Evolutionary conservation across 2,797 vertebrate genomes (phyloP).

Genomic region (Hypotaenidia okinawae): DNA sequence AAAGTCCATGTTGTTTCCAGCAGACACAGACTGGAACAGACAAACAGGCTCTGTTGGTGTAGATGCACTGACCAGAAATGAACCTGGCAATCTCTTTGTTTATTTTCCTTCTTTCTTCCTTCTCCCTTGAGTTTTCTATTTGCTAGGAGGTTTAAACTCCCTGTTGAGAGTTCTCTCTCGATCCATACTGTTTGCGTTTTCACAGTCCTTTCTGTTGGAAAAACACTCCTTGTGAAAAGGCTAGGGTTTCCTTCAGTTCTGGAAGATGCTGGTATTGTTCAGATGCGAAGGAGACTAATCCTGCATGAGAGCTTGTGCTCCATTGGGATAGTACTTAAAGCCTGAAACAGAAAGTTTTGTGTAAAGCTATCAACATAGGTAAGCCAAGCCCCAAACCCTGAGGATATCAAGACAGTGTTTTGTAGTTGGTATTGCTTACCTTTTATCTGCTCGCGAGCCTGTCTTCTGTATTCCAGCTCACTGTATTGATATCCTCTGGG

Average conservation of each 20-base stretch:
- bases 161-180: neutral
- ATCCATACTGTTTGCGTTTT: neutral
- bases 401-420: neutral
- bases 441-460: neutral
- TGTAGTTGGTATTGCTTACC: neutral
- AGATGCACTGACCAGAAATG: constrained; percentile 25
- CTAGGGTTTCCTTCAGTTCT: neutral
- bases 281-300: neutral
- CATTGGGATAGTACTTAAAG: neutral
- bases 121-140: neutral
- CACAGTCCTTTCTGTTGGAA: neutral
- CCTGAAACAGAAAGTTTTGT: neutral
- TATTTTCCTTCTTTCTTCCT: neutral
- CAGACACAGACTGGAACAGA: neutral
- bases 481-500: neutral
- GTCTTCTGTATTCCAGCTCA: neutral
- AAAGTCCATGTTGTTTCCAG: neutral
- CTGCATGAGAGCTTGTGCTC: neutral
- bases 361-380: neutral
- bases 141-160: neutral
- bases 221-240: neutral
- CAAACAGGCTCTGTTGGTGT: neutral
- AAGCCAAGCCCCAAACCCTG: neutral
- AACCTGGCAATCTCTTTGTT: neutral
- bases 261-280: neutral